Evolutionary conservation across 2,797 vertebrate genomes (phyloP), one percentile per base, ranked within the genome.

Genomic region (Lithobates sylvaticus): DNA sequence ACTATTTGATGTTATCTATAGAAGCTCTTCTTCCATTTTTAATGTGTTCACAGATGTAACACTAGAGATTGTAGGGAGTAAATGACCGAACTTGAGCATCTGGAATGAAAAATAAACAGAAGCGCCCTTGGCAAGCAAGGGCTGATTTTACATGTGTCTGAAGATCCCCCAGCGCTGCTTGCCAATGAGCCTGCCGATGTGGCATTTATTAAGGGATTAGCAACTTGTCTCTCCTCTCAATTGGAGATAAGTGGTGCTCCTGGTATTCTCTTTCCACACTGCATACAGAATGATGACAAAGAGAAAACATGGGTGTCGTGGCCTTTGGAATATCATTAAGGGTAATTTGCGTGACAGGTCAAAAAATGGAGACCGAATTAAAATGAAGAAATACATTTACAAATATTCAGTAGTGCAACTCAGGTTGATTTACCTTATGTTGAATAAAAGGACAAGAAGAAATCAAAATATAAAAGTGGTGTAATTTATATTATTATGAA

Each of bases 141-240:
- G 26, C 85, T 72, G 81, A 88, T 92, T 92, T 89, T 90, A 90
- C 88, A 89, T 87, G 91, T 89, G 85, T 89, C 86, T 68, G 84
- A 15, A 88, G 87, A 90, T 89, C 80, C 83, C 85, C 76, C 34
- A 4, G 61, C 58, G 77, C 83, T 84, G 29, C 18, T 89, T 89
- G 91, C 90, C 92, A 90, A 85, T 81, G 91, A 91, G 91, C 89
- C 89, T 90, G 82, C 29, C 70, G 88, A 88, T 88, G 90, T 90
- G 87, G 83, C 91, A 90, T 92, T 84, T 92, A 93, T 93, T 93
- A 93, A 92, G 89, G 93, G 92, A 93, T 93, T 93, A 93, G 90
- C 90, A 88, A 89, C 86, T 93, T 92, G 89, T 91, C 91, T 91
- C 76, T 90, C 86, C 86, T 89, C 91, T 92, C 93, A 91, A 92